A percentile compares a stretch with the other conserved stretches of the same genome.
Conservation (phyloP, 2,797 vertebrate species). For the Staurois parvus region DNA sequence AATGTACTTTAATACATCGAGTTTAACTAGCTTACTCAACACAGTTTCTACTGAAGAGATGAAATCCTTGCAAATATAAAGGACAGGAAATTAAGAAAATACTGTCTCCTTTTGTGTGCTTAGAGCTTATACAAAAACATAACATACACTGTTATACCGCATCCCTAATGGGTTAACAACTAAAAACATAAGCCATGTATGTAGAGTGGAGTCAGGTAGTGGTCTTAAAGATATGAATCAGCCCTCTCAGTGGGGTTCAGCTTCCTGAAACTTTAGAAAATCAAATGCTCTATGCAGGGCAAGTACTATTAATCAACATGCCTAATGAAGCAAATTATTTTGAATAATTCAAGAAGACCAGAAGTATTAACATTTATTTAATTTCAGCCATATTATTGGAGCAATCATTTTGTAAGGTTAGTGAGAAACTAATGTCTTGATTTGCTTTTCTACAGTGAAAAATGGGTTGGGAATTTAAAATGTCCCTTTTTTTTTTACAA, state of each 20-base stretch:
- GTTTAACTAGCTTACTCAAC: no score
- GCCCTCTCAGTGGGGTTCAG: conserved; percentile 45
- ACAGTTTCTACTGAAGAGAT: no score
- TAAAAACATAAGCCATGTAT: conserved; percentile 32
- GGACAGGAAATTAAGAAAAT: no score
- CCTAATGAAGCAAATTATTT: conserved; percentile 55
- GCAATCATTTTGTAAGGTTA: neutral
- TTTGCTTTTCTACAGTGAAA: neutral
- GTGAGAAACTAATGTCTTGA: neutral
- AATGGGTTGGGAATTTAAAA: neutral
- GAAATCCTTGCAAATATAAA: no score
- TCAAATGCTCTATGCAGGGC: conserved; percentile 49
- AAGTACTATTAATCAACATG: conserved; percentile 54
- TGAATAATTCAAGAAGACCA: conserved; percentile 50
- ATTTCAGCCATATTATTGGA: conserved; percentile 4
- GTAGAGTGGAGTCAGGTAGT: conserved; percentile 20
- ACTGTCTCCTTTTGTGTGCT: no score
- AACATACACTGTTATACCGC: no score
- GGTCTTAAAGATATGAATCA: conserved; percentile 40
- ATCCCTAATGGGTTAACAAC: conserved; percentile 15
- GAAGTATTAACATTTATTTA: conserved; percentile 48
- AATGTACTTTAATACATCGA: no score
- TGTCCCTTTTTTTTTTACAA: neutral
- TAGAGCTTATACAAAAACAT: no score
- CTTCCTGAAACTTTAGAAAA: conserved; percentile 55